These are phyloP conservation scores for Cheumatopsyche charites DNA, from an alignment of 1,140 invertebrate genomes.

Conservation along the genomic window DNA sequence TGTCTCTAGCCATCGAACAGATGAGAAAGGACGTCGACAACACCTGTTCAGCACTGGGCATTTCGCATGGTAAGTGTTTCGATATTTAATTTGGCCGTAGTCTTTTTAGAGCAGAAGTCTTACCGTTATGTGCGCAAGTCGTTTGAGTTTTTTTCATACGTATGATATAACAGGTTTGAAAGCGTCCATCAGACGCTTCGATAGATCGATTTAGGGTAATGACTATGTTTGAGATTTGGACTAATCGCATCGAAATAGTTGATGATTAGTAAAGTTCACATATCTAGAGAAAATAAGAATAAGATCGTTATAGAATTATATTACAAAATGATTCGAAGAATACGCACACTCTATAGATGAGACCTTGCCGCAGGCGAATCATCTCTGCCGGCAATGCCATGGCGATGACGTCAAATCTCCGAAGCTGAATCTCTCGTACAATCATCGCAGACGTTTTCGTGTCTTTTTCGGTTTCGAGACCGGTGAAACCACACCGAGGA, in stretches of 20 bases:
- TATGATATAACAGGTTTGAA: constrained; percentile 15
- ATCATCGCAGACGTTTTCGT: constrained; percentile 28
- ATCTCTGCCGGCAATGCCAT: background rate
- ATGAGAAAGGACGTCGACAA: constrained; percentile 83
- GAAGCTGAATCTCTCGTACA: constrained; percentile 27
- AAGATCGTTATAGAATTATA: no score
- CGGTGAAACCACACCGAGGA: constrained; percentile 20
- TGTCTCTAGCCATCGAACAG: constrained; percentile 84
- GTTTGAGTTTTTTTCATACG: constrained; percentile 1
- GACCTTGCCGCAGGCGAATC: constrained; percentile 44
- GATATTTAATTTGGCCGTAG: constrained; percentile 1
- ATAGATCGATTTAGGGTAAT: constrained; percentile 9
- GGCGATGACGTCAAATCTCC: constrained; percentile 28
- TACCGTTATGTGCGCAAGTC: background rate
- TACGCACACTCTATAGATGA: constrained; percentile 7
- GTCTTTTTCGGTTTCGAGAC: constrained; percentile 5
- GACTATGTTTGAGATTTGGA: no score
- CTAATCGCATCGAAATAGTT: no score
- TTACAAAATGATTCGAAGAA: no score
- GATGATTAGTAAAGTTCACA: no score
- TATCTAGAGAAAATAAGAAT: no score
- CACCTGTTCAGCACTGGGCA: constrained; percentile 81
- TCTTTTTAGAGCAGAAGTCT: constrained; percentile 5
- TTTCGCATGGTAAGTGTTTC: constrained; percentile 77
- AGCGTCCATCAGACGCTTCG: background rate